Conservation (phyloP, 2,888 invertebrate genomes). For the Polietes domitor region DNA sequence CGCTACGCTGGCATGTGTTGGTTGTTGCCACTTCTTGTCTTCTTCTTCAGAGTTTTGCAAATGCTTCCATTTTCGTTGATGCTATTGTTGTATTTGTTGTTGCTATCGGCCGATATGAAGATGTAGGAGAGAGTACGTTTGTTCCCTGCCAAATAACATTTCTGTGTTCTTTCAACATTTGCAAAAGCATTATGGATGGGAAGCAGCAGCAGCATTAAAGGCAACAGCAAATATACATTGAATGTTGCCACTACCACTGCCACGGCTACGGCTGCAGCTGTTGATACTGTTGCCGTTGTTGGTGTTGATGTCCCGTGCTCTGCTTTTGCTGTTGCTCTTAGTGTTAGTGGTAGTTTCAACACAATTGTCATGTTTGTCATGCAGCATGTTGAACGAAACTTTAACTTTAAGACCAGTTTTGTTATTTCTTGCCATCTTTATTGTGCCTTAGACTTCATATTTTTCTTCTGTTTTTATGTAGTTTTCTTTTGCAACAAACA, state of each 20-base stretch:
- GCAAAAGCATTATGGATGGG: constrained; percentile 6
- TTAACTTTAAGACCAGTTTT: constrained; percentile 30
- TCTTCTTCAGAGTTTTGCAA: neutral
- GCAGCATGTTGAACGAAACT: constrained; percentile 50
- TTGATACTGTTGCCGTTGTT: neutral
- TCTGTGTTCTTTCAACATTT: constrained; percentile 32
- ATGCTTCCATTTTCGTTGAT: too few species aligned
- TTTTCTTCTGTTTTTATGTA: neutral
- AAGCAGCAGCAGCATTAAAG: constrained; percentile 13
- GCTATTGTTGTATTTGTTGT: neutral
- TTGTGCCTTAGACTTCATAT: neutral
- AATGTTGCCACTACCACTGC: neutral
- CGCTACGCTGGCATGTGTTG: neutral
- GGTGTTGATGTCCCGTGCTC: neutral
- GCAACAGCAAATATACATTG: neutral
- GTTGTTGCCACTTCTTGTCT: constrained; percentile 16
- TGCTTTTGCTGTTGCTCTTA: neutral
- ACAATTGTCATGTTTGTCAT: constrained; percentile 58
- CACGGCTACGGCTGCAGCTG: neutral
- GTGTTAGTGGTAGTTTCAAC: constrained; percentile 30
- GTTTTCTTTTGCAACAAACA: neutral
- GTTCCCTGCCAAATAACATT: constrained; percentile 38
- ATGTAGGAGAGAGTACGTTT: neutral
- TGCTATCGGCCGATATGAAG: neutral
- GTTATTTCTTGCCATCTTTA: constrained; percentile 2